Conservation (phyloP, 2,888 invertebrate species). For the Syritta pipiens region DNA sequence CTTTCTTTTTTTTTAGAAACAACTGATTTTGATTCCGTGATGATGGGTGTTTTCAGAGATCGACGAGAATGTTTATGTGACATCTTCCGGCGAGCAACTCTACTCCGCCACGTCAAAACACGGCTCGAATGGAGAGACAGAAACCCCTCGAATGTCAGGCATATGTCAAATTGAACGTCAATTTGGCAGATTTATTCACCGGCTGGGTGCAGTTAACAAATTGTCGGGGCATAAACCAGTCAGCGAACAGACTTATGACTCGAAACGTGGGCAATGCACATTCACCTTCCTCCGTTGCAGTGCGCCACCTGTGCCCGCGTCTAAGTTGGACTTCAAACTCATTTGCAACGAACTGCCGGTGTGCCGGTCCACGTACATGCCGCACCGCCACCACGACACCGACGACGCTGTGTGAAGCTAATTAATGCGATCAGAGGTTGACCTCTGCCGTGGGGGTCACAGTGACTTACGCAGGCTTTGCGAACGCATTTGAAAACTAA, state of each 20-base stretch:
- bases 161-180: conserved; percentile 63
- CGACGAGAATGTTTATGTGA: conserved; percentile 5
- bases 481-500: conserved; percentile 57
- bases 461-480: conserved; percentile 6
- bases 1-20: no score
- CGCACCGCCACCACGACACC: not conserved
- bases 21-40: not conserved
- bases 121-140: conserved; percentile 20
- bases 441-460: conserved; percentile 59
- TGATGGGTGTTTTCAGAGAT: not conserved
- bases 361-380: conserved; percentile 10
- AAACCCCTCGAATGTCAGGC: conserved; percentile 44
- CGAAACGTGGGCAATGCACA: conserved; percentile 55
- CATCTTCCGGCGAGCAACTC: not conserved
- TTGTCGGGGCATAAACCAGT: conserved; percentile 64
- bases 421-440: conserved; percentile 62
- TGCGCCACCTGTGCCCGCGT: conserved; percentile 59
- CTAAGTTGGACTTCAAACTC: conserved; percentile 47
- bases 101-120: not conserved
- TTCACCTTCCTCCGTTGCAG: conserved; percentile 36
- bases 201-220: conserved; percentile 67
- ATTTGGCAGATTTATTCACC: conserved; percentile 65
- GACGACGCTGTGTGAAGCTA: conserved; percentile 35
- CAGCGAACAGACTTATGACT: conserved; percentile 34
- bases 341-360: conserved; percentile 64